These are phyloP conservation scores for Octodon degus DNA, from an alignment of 2,113 vertebrate species.

Conservation along the genomic window DNA sequence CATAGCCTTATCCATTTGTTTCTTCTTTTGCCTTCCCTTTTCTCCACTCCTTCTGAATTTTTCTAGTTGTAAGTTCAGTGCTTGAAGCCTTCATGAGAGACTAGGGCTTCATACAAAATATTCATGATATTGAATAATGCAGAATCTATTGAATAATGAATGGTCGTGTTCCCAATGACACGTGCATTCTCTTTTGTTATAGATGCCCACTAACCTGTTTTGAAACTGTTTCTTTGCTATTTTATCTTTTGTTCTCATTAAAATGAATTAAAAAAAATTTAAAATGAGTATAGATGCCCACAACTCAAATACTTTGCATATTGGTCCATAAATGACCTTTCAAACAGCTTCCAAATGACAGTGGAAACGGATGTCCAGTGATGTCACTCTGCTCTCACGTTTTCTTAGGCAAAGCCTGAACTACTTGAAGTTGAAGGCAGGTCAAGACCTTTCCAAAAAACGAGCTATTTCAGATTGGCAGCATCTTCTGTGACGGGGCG, in stretches of 20 bases:
- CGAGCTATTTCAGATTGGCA: constrained; percentile 66
- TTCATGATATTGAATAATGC: constrained; percentile 59
- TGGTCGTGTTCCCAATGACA: background rate
- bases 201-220: background rate
- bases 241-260: too few species aligned
- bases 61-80: background rate
- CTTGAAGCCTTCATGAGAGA: constrained; percentile 50
- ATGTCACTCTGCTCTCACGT: background rate
- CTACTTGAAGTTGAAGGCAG: constrained; percentile 48
- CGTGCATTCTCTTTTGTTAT: constrained; percentile 30
- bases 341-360: background rate
- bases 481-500: constrained; percentile 54
- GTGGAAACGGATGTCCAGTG: background rate
- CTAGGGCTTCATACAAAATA: constrained; percentile 13
- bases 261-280: too few species aligned
- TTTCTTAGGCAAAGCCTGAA: constrained; percentile 57
- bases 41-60: constrained; percentile 49
- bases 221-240: too few species aligned
- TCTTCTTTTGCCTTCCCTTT: background rate
- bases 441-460: constrained; percentile 60
- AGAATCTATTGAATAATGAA: constrained; percentile 53
- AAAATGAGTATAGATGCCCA: background rate
- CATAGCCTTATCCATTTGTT: constrained; percentile 28
- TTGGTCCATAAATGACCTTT: constrained; percentile 27
- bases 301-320: constrained; percentile 43